Base-by-base conservation (phyloP, 2,888 invertebrate species). In the Cephonodes hylas region DNA sequence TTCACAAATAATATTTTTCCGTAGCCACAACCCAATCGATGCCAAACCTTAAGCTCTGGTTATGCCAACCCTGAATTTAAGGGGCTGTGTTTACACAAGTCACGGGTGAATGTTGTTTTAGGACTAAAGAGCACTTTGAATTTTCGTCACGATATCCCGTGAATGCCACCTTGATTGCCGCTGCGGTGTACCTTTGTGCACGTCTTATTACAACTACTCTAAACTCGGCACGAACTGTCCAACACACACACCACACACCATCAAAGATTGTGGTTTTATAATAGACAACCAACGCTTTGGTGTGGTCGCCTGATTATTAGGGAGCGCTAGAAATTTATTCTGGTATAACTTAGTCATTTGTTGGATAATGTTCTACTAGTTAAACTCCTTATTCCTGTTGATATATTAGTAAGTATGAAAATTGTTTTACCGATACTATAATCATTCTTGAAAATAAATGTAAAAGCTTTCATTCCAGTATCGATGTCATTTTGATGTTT, bases 21-120 rank as follows among this genome's bases (percentile, higher is more conserved):
- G 6, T 15, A 18, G 27, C 45, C 7, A 45, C 8, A 8, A 22
- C 13, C 4, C 45, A 27, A 18, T 18, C 10, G 18, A 6, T 31
- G 15, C 27, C 18, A 18, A 27, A 8, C 38, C 31, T 10, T 53
- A 56, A 59, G 25, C 45, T 25, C 31, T 20, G 31, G n/a, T 34
- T 59, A 42, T 53, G 31, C 44, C 38, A 15, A 66, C 69, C 68
- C 73, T 79, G 81, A 82, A 81, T 84, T 73, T 64, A 66, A 57
- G 66, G 73, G 71, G 69, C 66, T 65, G 69, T 83, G 82, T 84
- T 82, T 81, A 79, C 79, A 79, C 81, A 84, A 80, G 76, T 78
- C 75, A 73, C 73, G 77, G 83, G 81, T 83, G 83, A 72, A 76
- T 84, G 83, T 89, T 89, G 81, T 85, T 86, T 88, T 88, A 88